Evolutionary conservation across 2,888 invertebrate genomes (phyloP).

Genomic region (Watsonalla binaria): DNA sequence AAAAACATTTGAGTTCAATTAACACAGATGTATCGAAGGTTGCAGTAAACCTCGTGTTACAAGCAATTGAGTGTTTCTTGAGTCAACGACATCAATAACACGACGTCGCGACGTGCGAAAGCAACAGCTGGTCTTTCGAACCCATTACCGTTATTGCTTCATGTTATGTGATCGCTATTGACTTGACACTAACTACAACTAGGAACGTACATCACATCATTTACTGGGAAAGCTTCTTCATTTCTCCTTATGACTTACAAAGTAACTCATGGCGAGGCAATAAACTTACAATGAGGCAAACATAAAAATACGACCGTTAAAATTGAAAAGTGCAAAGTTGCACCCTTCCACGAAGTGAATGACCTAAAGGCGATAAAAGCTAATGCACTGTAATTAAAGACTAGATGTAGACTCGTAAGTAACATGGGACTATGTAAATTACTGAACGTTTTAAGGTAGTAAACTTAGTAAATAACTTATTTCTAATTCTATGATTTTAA

Average conservation of each 20-base stretch:
- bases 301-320: neutral
- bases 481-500: too few species aligned
- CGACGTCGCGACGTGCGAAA: constrained; percentile 36
- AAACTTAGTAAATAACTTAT: too few species aligned
- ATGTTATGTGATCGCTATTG: constrained; percentile 24
- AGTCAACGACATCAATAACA: constrained; percentile 35
- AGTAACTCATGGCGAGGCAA: neutral
- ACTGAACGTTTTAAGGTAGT: constrained; percentile 1
- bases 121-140: constrained; percentile 49
- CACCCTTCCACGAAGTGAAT: constrained; percentile 17
- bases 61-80: constrained; percentile 7
- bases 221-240: neutral
- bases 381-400: constrained; percentile 23
- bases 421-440: neutral
- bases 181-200: neutral
- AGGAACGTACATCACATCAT: neutral
- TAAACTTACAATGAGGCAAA: neutral
- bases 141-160: constrained; percentile 54
- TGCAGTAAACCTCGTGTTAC: too few species aligned
- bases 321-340: neutral
- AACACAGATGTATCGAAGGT: too few species aligned
- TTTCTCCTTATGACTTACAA: neutral
- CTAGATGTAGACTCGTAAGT: constrained; percentile 15
- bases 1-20: too few species aligned
- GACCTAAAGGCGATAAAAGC: constrained; percentile 32